Percentiles rank a stretch among this genome's conserved stretches.
phyloP scores from a whole-genome alignment of 92 coral and sea anemone species.

The Epizoanthus ramosus region DNA sequence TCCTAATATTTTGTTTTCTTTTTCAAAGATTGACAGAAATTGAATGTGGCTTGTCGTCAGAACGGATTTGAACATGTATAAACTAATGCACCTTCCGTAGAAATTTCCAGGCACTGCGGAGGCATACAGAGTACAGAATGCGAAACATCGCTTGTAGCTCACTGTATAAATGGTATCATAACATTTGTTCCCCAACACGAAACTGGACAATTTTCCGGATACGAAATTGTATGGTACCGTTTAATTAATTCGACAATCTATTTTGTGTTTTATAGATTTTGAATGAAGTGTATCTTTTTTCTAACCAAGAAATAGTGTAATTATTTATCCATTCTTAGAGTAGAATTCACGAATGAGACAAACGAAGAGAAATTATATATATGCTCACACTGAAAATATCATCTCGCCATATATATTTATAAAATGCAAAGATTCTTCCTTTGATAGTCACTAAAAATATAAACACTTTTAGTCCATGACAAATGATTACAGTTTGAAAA shows the following conservation, averaged over 20 bases:
- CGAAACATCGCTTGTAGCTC: not conserved
- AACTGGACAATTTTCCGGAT: not conserved
- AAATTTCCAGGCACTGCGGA: not conserved
- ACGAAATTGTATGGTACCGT: conserved; percentile 12
- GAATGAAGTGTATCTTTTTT: conserved; percentile 38
- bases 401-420: conserved; percentile 4
- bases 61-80: conserved; percentile 17
- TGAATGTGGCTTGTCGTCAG: conserved; percentile 9
- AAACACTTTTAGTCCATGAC: not conserved
- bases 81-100: conserved; percentile 1
- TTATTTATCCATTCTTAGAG: conserved; percentile 10
- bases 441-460: conserved; percentile 1
- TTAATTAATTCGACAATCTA: conserved; percentile 10
- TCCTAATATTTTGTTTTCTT: conserved; percentile 16
- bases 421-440: conserved; percentile 2
- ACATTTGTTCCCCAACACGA: conserved; percentile 25
- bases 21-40: conserved; percentile 1
- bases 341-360: not conserved
- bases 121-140: not conserved
- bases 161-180: conserved; percentile 4
- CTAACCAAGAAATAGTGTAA: not conserved
- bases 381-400: conserved; percentile 20
- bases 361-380: not conserved
- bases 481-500: not conserved
- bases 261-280: conserved; percentile 14